Base-by-base conservation (phyloP, 2,113 vertebrate genomes). In the Leuciscus idus region DNA sequence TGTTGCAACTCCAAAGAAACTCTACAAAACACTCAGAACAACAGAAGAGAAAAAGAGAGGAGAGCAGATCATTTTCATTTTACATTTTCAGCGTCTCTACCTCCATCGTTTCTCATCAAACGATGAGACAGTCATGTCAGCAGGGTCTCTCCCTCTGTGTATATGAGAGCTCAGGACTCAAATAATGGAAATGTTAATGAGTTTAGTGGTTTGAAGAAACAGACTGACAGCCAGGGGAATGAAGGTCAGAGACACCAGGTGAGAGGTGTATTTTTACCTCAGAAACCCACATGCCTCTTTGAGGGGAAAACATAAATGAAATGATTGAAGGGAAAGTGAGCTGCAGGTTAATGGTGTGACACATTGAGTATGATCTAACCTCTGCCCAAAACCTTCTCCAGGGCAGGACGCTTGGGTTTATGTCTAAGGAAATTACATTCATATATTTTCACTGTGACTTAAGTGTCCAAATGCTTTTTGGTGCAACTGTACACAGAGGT, bases 181-280 rank as follows among this genome's bases (percentile, higher is more conserved):
- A 59, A 66, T 82, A 82, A 82, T 82, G 61, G 61, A 82, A 82
- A 82, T 68, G 80, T 43, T 48, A 82, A 82, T 82, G 80, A 50
- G 80, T 82, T 82, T 82, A 82, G 80, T 50, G 80, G 61, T 30
- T 59, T 61, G 61, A 82, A 5, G 57, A 82, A 26, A 46, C 26
- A 82, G 61, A 81, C 79, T 81, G 79, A 66, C 79, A 81, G 59
- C 13, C 23, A 17, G 61, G 61, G 80, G 80, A 81, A 81, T 48
- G 39, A 81, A 68, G 80, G 80, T 82, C 43, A 82, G 12, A 43
- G 21, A 30, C 77, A 43, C 50, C 43, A 68, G 80, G 8, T 66
- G 80, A 82, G 36, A 50, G 43, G 46, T 17, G 23, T 61, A 17
- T 81, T 64, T 81, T 64, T 64, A 46, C 59, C 59, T 64, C 59